These are phyloP conservation scores for Epinephelus cyanopodus DNA, from an alignment of 2,113 vertebrate genomes.

Conservation along the genomic window DNA sequence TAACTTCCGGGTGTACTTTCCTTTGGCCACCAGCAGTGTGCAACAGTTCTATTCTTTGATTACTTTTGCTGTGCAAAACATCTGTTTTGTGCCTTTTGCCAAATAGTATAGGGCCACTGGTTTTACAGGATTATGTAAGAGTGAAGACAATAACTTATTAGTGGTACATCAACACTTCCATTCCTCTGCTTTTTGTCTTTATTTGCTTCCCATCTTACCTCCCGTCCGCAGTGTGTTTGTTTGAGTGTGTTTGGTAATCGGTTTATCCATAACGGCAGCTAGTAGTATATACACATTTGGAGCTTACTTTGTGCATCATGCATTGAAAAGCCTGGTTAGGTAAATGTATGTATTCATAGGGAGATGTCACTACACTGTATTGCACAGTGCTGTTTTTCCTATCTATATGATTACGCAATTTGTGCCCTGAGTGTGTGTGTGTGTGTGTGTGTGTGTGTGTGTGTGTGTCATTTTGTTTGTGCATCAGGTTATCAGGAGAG, in stretches of 20 bases:
- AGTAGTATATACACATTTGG: not conserved
- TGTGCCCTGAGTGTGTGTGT: not conserved
- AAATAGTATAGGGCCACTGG: not conserved
- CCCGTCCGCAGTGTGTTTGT: slow-evolving; percentile 20
- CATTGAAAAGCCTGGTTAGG: not conserved
- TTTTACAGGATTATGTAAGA: not conserved
- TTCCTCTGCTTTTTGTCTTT: not conserved
- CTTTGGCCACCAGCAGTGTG: not conserved
- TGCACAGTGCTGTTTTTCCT: not conserved
- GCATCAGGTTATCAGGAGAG: slow-evolving; percentile 47
- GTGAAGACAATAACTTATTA: not conserved
- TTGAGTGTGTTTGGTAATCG: not conserved
- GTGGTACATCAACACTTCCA: not conserved
- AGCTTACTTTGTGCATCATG: not conserved
- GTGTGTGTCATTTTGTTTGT: slow-evolving; percentile 15
- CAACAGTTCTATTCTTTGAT: not conserved
- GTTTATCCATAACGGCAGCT: slow-evolving; percentile 1
- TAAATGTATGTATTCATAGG: not conserved
- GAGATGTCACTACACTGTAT: not conserved
- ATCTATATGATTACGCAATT: slow-evolving; percentile 24
- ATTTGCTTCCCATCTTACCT: not conserved
- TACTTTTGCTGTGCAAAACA: not conserved
- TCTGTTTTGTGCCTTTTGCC: not conserved
- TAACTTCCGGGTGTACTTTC: not conserved
- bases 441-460: not conserved